Base-by-base conservation (phyloP, 1,140 invertebrate species). In the Matsumurasca onukii region DNA sequence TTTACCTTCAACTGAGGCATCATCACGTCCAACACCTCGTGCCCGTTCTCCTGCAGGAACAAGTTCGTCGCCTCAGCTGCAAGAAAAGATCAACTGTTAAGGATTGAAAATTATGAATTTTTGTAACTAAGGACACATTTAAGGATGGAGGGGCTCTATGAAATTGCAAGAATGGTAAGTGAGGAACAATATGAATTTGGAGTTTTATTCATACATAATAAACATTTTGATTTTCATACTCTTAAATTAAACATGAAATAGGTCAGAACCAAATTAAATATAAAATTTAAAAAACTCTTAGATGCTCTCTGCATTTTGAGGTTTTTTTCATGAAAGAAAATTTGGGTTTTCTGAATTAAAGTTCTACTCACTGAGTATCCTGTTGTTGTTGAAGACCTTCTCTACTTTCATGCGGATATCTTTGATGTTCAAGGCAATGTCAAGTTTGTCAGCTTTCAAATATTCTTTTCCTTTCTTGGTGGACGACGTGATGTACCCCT, bases 1-100 rank as follows among this genome's bases (percentile, higher is more conserved):
- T 90, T 89, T 71, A 79, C 83, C 69, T 85, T 84, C 25, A 90
- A 75, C 73, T 90, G 88, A 0, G 86, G 84, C 73, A 86, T 84
- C 89, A 90, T 90, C 3, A 84, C 82, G 74, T 88, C 85, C 45
- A 90, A 74, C 0, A 91, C 87, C 76, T 90, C 85, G 57, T 86
- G 84, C 1, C 87, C 87, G 74, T 90, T 89, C 75, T 89, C 88
- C 30, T 86, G 80, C 13, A 90, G 80, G 73, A 91, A 91, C 30
- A 91, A 78, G 76, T 91, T 91, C 1, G 86, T 90, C 17, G 88
- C 88, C 78, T 90, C 86, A 69, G 84, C 89, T 90, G 73, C 22
- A 85, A 83, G 67, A n/a, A 66, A 69, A 71, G 74, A 73, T 69
- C n/a, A 69, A 72, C n/a, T n/a, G n/a, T n/a, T n/a, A n/a, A n/a